phyloP scores from a whole-genome alignment of 1,140 invertebrate genomes.

The Monochamus saltuarius region DNA sequence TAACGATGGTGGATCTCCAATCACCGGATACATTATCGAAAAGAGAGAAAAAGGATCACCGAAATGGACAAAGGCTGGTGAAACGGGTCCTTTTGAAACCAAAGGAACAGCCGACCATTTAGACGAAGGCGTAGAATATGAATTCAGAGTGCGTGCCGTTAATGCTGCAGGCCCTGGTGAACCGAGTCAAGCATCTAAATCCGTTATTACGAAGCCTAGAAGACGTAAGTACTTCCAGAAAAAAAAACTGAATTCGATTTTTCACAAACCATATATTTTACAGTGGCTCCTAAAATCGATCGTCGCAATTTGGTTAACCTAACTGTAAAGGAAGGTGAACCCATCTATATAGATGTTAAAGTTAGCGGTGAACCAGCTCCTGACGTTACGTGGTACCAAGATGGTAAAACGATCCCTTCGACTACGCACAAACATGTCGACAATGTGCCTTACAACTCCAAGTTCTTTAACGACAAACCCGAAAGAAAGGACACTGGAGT shows the following conservation, averaged over 20 bases:
- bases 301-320: constrained; percentile 74
- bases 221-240: constrained; percentile 65
- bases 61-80: constrained; percentile 83
- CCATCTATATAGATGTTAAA: constrained; percentile 80
- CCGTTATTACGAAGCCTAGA: constrained; percentile 80
- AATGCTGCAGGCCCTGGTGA: constrained; percentile 79
- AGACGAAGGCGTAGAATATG: constrained; percentile 84
- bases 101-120: constrained; percentile 78
- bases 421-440: constrained; percentile 67
- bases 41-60: constrained; percentile 87
- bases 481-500: constrained; percentile 82
- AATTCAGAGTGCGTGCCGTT: constrained; percentile 83
- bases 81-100: constrained; percentile 73
- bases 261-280: constrained; percentile 27
- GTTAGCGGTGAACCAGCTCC: constrained; percentile 82
- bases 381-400: constrained; percentile 72
- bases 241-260: too few species aligned
- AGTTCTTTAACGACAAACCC: constrained; percentile 79
- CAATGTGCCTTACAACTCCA: constrained; percentile 84
- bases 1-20: constrained; percentile 88
- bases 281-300: constrained; percentile 92
- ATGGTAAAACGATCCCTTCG: constrained; percentile 61
- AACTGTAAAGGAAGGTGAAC: constrained; percentile 80
- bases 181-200: constrained; percentile 70
- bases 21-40: constrained; percentile 92